Base-by-base conservation (phyloP, 2,113 vertebrate species). In the Gymnocephalus cernua region DNA sequence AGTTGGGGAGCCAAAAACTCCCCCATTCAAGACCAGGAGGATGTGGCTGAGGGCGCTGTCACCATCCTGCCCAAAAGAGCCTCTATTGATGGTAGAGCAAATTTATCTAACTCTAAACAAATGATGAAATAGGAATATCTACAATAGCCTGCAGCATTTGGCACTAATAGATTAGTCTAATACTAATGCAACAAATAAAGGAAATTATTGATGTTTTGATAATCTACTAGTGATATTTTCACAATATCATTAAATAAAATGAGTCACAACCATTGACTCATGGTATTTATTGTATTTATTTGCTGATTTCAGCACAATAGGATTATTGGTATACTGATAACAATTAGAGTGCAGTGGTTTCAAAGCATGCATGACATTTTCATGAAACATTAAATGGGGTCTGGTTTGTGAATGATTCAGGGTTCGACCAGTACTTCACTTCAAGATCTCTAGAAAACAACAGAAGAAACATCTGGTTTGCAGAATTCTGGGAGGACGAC, bases 401-500 rank as follows among this genome's bases (percentile, higher is more conserved):
- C n/a, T 50, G 13, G 3, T 57, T 72, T 86, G 27, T 58, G 15
- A 35, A 51, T 1, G 7, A 19, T 83, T 25, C 66, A 98, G 97
- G 96, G 1, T 98, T 98, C 41, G 97, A 98, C 72, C 95, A 96
- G 50, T 98, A 98, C 88, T 98, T 98, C 90, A 96, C 91, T 12
- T 94, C 96, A 1, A 95, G 97, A 66, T 97, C 96, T 0, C 79
- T 98, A 69, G 96, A 98, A 91, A 98, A 98, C 94, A 98, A 98
- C 76, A 95, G 97, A 27, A 95, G 97, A 62, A 98, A 98, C 86
- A 96, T 97, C 78, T 98, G 97, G 94, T 95, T 95, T 71, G 94
- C 94, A 21, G 94, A 95, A 80, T 95, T 94, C 83, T 95, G 94
- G 94, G 94, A 95, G 62, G 94, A 95, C 2, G 94, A 95, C 84